Evolutionary conservation across 2,797 vertebrate genomes (phyloP).

Genomic region (Yasuhikotakia modesta): DNA sequence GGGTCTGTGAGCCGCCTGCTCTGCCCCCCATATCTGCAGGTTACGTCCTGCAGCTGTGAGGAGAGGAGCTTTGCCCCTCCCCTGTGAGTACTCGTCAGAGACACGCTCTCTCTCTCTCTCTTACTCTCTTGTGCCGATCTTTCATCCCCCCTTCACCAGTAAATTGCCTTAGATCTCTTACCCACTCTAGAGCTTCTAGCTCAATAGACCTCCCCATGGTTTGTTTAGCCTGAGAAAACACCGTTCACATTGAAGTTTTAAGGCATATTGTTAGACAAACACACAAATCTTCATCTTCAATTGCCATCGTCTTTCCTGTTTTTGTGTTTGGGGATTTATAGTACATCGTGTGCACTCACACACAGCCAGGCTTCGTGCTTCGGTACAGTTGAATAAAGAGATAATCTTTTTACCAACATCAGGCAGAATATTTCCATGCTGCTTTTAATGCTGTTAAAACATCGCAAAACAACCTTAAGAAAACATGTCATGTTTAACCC

Average conservation of each 20-base stretch:
- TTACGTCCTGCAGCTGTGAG: constrained; percentile 99
- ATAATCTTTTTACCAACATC: constrained; percentile 3
- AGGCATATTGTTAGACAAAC: constrained; percentile 28
- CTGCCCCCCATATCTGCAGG: constrained; percentile 99
- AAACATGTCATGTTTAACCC: too few relatives aligned
- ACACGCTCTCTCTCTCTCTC: constrained; percentile 76
- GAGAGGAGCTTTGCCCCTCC: constrained; percentile 99
- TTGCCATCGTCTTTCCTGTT: constrained; percentile 53
- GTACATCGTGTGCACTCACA: constrained; percentile 13
- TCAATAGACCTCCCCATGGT: constrained; percentile 44
- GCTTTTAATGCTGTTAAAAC: constrained; percentile 19
- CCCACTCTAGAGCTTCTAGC: constrained; percentile 58
- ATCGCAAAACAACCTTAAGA: background rate
- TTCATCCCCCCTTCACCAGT: constrained; percentile 66
- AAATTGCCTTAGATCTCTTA: constrained; percentile 71
- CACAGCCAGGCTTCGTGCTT: constrained; percentile 40
- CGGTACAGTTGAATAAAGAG: background rate
- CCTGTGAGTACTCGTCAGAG: constrained; percentile 98
- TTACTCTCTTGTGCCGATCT: constrained; percentile 70
- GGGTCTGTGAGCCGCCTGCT: constrained; percentile 99
- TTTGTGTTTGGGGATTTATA: constrained; percentile 14
- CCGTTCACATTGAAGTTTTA: constrained; percentile 7
- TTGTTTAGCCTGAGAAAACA: constrained; percentile 41
- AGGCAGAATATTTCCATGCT: constrained; percentile 15
- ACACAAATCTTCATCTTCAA: constrained; percentile 58